Conservation (phyloP, 2,888 invertebrate genomes). For the Ophion obscuratus region DNA sequence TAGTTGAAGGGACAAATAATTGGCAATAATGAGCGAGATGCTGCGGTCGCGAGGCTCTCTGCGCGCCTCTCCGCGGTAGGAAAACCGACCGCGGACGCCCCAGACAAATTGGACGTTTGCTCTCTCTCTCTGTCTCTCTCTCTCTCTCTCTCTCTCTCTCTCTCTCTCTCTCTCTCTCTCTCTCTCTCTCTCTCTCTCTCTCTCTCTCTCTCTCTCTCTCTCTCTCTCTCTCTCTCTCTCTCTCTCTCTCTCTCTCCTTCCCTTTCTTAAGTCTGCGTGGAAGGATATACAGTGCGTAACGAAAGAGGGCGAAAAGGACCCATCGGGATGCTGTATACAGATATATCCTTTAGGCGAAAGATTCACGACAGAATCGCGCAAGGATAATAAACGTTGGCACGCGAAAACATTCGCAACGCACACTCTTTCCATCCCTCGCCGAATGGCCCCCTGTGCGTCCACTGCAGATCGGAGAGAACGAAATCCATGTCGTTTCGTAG, state of each 20-base stretch:
- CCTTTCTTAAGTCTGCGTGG: slow-evolving; percentile 26
- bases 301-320: slow-evolving; percentile 53
- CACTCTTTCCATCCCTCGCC: background rate
- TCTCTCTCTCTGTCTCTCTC: slow-evolving; percentile 30
- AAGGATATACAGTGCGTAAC: slow-evolving; percentile 62
- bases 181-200: too few relatives aligned
- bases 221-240: too few relatives aligned
- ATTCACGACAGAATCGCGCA: slow-evolving; percentile 55
- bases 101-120: slow-evolving; percentile 70
- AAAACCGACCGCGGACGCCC: slow-evolving; percentile 39
- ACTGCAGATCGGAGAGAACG: slow-evolving; percentile 26
- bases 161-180: too few relatives aligned
- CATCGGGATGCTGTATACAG: slow-evolving; percentile 43
- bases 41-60: slow-evolving; percentile 49
- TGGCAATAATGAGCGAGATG: slow-evolving; percentile 73
- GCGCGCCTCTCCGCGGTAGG: slow-evolving; percentile 27
- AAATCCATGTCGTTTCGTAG: slow-evolving; percentile 63
- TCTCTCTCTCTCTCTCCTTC: too few relatives aligned
- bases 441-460: slow-evolving; percentile 8
- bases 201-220: too few relatives aligned
- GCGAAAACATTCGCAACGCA: slow-evolving; percentile 61
- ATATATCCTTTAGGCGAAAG: slow-evolving; percentile 51
- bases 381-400: slow-evolving; percentile 64
- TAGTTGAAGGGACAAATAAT: slow-evolving; percentile 73
- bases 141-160: slow-evolving; percentile 23